phyloP scores from a whole-genome alignment of 2,797 vertebrate genomes.

The Glyptemys insculpta region DNA sequence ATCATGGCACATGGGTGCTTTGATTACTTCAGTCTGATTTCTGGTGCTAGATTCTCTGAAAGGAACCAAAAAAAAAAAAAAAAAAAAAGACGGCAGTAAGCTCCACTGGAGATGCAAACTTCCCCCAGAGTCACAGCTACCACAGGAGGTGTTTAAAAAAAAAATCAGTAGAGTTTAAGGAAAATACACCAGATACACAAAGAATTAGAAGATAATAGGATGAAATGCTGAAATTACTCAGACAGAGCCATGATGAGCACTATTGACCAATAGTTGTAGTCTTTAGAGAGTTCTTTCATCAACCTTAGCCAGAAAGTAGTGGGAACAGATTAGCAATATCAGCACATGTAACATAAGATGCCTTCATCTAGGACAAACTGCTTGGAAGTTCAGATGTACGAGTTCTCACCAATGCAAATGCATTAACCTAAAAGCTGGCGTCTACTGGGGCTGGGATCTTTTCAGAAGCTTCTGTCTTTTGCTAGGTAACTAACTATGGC shows the following conservation, averaged over 20 bases:
- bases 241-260: not conserved
- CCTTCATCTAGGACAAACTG: not conserved
- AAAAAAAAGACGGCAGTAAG: slow-evolving; percentile 20
- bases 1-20: not conserved
- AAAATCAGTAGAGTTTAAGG: not conserved
- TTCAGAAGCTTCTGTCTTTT: not conserved
- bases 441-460: not conserved
- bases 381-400: not conserved
- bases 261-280: not conserved
- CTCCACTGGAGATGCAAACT: slow-evolving; percentile 47
- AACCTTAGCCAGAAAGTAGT: not conserved
- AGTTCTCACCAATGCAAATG: not conserved
- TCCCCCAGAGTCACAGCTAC: slow-evolving; percentile 10
- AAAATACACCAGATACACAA: not conserved
- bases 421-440: not conserved
- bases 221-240: slow-evolving; percentile 37
- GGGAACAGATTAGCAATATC: slow-evolving; percentile 13
- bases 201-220: not conserved
- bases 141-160: not conserved
- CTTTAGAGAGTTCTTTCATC: not conserved
- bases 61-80: slow-evolving; percentile 1
- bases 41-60: not conserved
- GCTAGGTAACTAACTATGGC: not conserved
- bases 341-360: not conserved
- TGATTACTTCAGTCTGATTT: slow-evolving; percentile 26